Conservation (phyloP, 2,888 invertebrate genomes). For the Kuschelorhynchus macadamiae region DNA sequence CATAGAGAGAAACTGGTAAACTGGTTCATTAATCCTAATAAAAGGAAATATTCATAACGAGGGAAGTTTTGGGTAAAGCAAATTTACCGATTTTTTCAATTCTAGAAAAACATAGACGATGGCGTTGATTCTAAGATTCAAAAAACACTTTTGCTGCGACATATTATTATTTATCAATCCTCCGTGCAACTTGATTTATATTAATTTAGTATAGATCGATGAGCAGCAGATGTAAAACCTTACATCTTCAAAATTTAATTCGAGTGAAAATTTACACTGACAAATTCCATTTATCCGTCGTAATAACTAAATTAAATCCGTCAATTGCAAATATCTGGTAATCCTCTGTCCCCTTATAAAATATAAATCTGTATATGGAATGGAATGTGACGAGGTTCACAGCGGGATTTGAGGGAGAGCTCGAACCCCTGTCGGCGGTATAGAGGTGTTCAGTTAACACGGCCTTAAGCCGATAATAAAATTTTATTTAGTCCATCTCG, state of each 20-base stretch:
- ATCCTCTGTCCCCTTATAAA: slow-evolving; percentile 61
- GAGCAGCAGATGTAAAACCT: slow-evolving; percentile 28
- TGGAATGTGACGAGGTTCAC: slow-evolving; percentile 63
- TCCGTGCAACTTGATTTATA: too few species aligned
- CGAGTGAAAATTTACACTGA: slow-evolving; percentile 41
- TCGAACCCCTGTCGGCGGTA: slow-evolving; percentile 51
- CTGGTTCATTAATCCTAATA: too few species aligned
- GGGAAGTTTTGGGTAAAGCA: too few species aligned
- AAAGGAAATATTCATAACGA: too few species aligned
- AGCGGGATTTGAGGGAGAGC: slow-evolving; percentile 58
- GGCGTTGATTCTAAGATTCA: too few species aligned
- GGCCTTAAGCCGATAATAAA: slow-evolving; percentile 62
- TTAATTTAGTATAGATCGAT: slow-evolving; percentile 5
- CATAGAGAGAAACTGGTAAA: too few species aligned
- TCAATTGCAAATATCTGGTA: slow-evolving; percentile 63
- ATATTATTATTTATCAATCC: too few species aligned
- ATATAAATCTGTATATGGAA: slow-evolving; percentile 64
- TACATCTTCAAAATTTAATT: slow-evolving; percentile 45
- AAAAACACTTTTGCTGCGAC: too few species aligned
- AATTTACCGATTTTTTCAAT: too few species aligned
- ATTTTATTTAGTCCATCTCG: slow-evolving; percentile 61
- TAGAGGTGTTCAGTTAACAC: slow-evolving; percentile 57
- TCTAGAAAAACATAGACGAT: too few species aligned
- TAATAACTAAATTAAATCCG: slow-evolving; percentile 61
- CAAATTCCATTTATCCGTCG: slow-evolving; percentile 58